A percentile compares a stretch with the other conserved stretches of the same genome.
Conservation (phyloP, 2,113 vertebrate genomes). For the Willisornis vidua region DNA sequence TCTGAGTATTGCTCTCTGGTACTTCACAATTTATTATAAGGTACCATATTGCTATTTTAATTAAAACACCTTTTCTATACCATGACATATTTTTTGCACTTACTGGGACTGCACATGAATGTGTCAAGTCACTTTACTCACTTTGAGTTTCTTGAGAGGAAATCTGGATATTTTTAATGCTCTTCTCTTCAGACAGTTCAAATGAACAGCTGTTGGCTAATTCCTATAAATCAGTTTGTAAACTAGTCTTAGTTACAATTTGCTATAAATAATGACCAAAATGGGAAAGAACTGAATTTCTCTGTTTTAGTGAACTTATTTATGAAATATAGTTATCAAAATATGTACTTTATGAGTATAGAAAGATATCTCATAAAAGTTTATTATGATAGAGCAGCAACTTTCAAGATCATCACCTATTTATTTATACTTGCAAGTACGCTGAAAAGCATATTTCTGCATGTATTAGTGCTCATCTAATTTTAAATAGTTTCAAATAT, state of each 20-base stretch:
- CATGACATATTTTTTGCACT: neutral
- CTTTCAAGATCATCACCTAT: neutral
- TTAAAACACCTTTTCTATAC: neutral
- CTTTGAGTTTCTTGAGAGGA: neutral
- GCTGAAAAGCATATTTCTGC: neutral
- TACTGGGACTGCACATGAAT: neutral
- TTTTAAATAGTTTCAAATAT: neutral
- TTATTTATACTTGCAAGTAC: neutral
- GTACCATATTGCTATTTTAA: neutral
- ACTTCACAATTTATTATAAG: neutral
- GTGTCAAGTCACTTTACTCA: neutral
- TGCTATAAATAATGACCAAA: conserved; percentile 16
- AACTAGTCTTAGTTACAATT: conserved; percentile 1
- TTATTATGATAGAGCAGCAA: neutral
- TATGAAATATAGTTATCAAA: conserved; percentile 14
- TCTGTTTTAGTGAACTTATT: conserved; percentile 34
- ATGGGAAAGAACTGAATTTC: conserved; percentile 13
- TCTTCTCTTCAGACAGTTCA: neutral
- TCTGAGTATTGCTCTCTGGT: neutral
- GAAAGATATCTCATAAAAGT: neutral
- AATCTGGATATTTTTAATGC: neutral
- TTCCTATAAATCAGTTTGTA: neutral
- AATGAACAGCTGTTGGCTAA: neutral
- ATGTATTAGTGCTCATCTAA: neutral
- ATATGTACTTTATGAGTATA: neutral